Evolutionary conservation across 1,140 invertebrate species (phyloP), one percentile per base, ranked within the genome.

Genomic region (Calliopsis andreniformis): DNA sequence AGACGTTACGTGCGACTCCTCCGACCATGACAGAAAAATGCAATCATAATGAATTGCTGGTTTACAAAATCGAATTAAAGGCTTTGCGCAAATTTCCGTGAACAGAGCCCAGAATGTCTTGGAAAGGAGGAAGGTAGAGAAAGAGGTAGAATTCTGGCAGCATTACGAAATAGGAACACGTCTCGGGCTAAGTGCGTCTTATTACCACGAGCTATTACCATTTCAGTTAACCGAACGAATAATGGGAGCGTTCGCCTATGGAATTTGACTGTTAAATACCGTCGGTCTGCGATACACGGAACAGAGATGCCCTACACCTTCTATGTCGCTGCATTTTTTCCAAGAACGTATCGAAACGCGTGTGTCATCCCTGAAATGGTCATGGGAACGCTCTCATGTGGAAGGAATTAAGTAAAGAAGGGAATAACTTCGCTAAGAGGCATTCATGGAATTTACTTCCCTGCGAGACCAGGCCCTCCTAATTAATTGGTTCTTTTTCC

Each of bases 121-220:
- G 61, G 64, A 30, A 47, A 3, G n/a, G n/a, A 39, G 47, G 6
- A 42, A 35, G 25, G 56, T 53, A 12, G 1, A 3, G 51, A 56
- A 58, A 43, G 55, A 67, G 66, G 42, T 73, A 64, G 76, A 79
- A 75, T 62, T 76, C 70, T 23, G 53, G 49, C 23, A n/a, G 53
- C 66, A 70, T 79, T 82, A 75, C 70, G 69, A 67, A 83, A 79
- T 70, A 79, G 69, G 49, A 70, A 75, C 82, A 83, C 82, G 82
- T 79, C 3, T 77, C 45, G 14, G 53, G 66, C 47, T 83, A 79
- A 82, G 64, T 75, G 69, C 76, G 79, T 76, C 66, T 83, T 83
- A 69, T 70, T 70, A 79, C 42, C 45, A 23, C 20, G 45, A 51
- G 39, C n/a, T 25, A 7, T 23, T 39, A 23, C 49, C 59, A 35